Conservation (phyloP, 1,140 invertebrate species). For the Sitobion miscanthi region DNA sequence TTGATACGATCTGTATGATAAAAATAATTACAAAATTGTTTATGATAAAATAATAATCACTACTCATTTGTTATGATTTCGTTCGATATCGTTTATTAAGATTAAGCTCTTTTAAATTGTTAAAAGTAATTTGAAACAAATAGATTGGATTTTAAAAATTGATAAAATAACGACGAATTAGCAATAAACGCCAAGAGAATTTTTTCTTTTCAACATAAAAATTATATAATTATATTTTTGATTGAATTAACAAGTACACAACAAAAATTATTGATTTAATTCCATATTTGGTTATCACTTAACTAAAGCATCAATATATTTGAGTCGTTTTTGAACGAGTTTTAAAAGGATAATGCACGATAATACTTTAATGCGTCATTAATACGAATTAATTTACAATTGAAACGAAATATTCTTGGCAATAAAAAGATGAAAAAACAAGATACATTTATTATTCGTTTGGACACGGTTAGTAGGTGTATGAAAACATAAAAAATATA, state of each 20-base stretch:
- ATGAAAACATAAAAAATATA: background rate
- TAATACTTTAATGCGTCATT: background rate
- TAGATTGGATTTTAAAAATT: background rate
- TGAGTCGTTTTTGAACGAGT: background rate
- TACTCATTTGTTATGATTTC: background rate
- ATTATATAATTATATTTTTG: background rate
- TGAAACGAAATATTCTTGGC: background rate
- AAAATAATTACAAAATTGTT: background rate
- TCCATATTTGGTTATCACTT: background rate
- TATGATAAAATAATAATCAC: background rate
- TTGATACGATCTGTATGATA: background rate
- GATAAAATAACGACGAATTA: background rate
- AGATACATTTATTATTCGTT: conserved; percentile 9
- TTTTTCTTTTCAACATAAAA: background rate
- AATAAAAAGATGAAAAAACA: background rate
- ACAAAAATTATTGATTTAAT: background rate
- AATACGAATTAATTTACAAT: background rate
- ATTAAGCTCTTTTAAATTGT: background rate
- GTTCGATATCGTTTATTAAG: background rate
- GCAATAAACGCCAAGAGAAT: background rate
- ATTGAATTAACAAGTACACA: background rate
- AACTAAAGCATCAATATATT: background rate
- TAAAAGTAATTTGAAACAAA: background rate
- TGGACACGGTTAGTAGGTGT: conserved; percentile 38
- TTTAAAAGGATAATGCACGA: background rate